Conservation (phyloP, 1,140 invertebrate genomes). For the Alviniconcha marisindica region DNA sequence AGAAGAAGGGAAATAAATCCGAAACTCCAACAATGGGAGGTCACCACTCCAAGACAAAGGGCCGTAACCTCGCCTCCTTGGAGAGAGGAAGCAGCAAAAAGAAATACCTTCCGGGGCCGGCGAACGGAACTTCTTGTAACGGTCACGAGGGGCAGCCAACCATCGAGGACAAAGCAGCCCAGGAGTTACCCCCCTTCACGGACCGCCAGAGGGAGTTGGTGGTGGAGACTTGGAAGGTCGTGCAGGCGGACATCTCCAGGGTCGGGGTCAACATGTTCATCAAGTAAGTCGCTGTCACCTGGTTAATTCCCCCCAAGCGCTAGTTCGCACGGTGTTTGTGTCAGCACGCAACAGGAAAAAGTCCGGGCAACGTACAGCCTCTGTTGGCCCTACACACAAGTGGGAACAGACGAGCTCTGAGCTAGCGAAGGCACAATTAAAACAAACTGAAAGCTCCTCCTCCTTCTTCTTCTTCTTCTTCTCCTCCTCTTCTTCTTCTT, state of each 20-base stretch:
- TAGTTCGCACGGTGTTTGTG: no score
- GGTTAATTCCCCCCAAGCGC: no score
- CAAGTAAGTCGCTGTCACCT: slow-evolving; percentile 57
- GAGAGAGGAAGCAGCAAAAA: slow-evolving; percentile 36
- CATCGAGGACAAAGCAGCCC: slow-evolving; percentile 39
- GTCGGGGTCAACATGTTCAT: slow-evolving; percentile 80
- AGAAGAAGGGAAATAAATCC: neutral
- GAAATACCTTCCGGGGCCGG: slow-evolving; percentile 43
- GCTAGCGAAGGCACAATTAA: no score
- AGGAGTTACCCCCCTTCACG: slow-evolving; percentile 65
- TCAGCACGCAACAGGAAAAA: no score
- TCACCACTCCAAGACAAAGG: slow-evolving; percentile 28
- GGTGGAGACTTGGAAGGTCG: slow-evolving; percentile 76
- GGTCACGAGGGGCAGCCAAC: slow-evolving; percentile 18
- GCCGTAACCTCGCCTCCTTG: slow-evolving; percentile 7
- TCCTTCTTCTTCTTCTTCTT: neutral
- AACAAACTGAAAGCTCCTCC: no score
- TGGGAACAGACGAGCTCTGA: no score
- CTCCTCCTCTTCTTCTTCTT: neutral
- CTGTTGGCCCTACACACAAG: no score
- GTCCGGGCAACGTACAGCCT: no score
- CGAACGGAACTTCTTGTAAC: slow-evolving; percentile 26
- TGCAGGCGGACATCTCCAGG: slow-evolving; percentile 78
- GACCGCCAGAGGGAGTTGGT: slow-evolving; percentile 77
- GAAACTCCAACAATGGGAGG: neutral